Evolutionary conservation across 2,888 invertebrate species (phyloP), one percentile per base, ranked within the genome.

Genomic region (Abrostola triplasia): DNA sequence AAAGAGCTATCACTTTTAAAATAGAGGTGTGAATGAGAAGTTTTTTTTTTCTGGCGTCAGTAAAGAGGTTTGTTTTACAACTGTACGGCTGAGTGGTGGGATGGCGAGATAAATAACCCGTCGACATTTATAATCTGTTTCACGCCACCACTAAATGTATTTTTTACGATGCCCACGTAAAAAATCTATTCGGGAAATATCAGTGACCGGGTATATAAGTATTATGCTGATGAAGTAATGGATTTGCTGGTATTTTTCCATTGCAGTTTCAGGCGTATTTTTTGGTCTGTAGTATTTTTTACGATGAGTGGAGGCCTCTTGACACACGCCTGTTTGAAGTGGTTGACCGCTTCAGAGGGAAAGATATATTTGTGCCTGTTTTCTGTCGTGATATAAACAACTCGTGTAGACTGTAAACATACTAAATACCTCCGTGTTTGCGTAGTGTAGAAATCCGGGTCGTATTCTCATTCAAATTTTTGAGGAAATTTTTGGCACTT

Each of bases 111-210:
- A 82, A 84, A 85, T 82, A 79, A 77, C 67, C 60, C 64, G 68
- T 77, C 59, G 80, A 81, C 79, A 69, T 85, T 83, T 83, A 86
- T 80, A 82, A 79, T 85, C 79, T 84, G 70, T 76, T 75, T 72
- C 67, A 80, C 69, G 76, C 81, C 81, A 82, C 73, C 78, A 79
- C 77, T 73, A 71, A 72, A 81, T 82, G 76, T 79, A 79, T 84
- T 82, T 80, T 83, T 81, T 79, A 76, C 78, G 78, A 73, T 66
- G 62, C 65, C 59, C 66, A 66, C 66, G 77, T 66, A 60, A 63
- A 67, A 76, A 65, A 56, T 67, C 54, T 73, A 71, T 73, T 69
- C 51, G 51, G 56, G 53, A 70, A 58, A 51, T 75, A 76, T 62
- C 50, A 53, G 60, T 53, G 41, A 56, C 62, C 35, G 49, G 42